phyloP scores from a whole-genome alignment of 2,113 vertebrate genomes.

The Regulus satrapa region DNA sequence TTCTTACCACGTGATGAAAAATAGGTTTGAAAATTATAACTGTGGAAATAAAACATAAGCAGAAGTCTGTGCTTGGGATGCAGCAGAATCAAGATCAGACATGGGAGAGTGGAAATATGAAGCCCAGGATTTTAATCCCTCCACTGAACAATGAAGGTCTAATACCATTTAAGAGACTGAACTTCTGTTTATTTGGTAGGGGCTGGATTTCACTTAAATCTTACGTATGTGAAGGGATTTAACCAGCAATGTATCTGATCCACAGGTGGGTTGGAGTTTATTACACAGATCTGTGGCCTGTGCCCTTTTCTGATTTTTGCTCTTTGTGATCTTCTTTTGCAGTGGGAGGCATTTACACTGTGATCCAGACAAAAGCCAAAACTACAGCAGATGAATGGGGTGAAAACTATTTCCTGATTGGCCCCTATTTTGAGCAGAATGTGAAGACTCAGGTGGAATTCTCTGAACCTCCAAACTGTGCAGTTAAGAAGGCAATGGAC shows the following conservation, averaged over 20 bases:
- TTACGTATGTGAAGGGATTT: not conserved
- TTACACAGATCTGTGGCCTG: not conserved
- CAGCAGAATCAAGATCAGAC: not conserved
- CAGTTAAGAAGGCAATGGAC: slow-evolving; percentile 84
- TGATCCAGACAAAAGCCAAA: slow-evolving; percentile 97
- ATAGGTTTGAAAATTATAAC: not conserved
- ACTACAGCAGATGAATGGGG: slow-evolving; percentile 93
- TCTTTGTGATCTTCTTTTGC: slow-evolving; percentile 33
- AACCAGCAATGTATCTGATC: not conserved
- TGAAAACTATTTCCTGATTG: slow-evolving; percentile 92
- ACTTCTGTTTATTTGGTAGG: not conserved
- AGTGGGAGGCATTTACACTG: slow-evolving; percentile 98
- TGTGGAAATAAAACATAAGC: not conserved
- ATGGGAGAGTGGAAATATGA: not conserved
- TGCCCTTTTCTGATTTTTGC: not conserved
- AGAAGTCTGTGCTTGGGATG: not conserved
- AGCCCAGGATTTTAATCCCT: not conserved
- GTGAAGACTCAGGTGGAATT: slow-evolving; percentile 92
- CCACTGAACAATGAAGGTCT: not conserved
- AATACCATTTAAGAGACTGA: not conserved
- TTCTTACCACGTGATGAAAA: not conserved
- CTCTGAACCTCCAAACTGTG: slow-evolving; percentile 79
- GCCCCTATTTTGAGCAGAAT: slow-evolving; percentile 93
- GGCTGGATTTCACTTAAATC: not conserved
- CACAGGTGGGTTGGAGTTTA: not conserved